Percentiles rank a stretch among this genome's conserved stretches.
Conservation (phyloP, 2,888 invertebrate species). For the Apodemia duryi region DNA sequence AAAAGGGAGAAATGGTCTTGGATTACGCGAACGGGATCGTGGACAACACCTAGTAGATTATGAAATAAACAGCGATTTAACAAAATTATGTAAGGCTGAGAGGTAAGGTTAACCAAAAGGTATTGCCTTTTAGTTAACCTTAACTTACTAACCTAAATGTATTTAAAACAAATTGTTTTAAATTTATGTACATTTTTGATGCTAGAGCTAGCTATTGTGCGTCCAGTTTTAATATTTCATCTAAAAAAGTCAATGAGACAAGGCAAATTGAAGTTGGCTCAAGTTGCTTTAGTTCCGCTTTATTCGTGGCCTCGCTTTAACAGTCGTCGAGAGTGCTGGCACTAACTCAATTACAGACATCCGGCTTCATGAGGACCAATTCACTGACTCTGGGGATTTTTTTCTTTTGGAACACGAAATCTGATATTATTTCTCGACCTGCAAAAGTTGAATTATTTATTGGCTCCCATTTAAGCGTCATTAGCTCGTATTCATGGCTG, state of each 20-base stretch:
- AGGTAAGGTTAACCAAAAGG: too few species aligned
- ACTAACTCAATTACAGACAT: slow-evolving; percentile 69
- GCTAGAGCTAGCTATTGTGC: too few species aligned
- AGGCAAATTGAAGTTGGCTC: slow-evolving; percentile 1
- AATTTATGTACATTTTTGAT: too few species aligned
- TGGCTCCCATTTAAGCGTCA: slow-evolving; percentile 15
- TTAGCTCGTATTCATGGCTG: slow-evolving; percentile 19
- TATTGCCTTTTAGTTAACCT: too few species aligned
- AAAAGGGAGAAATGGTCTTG: too few species aligned
- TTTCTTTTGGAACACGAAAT: slow-evolving; percentile 45
- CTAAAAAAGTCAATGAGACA: not conserved
- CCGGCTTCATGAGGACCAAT: slow-evolving; percentile 60
- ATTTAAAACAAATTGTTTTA: too few species aligned
- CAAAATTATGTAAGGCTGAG: too few species aligned
- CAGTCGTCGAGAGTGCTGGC: slow-evolving; percentile 47
- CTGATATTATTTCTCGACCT: slow-evolving; percentile 36
- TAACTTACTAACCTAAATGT: too few species aligned
- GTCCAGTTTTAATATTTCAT: not conserved
- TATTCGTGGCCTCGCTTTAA: slow-evolving; percentile 41
- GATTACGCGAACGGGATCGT: too few species aligned
- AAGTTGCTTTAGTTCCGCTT: slow-evolving; percentile 31
- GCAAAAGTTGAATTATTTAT: slow-evolving; percentile 27
- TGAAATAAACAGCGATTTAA: too few species aligned
- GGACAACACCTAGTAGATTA: too few species aligned
- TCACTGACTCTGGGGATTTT: slow-evolving; percentile 48